Evolutionary conservation across 2,888 invertebrate species (phyloP), one percentile per base, ranked within the genome.

Genomic region (Odontomyia ornata): DNA sequence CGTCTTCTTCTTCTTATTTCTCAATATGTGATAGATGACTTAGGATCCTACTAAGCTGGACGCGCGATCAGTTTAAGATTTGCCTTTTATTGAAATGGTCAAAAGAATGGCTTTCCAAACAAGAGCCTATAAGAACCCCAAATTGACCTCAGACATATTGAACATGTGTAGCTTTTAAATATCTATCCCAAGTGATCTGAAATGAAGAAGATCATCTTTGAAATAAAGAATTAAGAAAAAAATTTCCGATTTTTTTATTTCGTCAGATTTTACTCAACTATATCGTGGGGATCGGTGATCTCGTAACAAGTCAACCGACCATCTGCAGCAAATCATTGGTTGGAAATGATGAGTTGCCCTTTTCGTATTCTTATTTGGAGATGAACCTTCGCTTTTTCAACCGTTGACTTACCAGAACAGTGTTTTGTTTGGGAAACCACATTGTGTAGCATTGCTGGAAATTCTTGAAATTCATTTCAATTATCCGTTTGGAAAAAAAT

Each of bases 391-490:
- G 36, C 9, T 36, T 36, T 36, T 36, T 36, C 9, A 3, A 5
- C 36, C 36, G 36, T 36, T 9, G 9, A 9, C 36, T 36, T 36
- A 36, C 36, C 9, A 36, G 36, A 36, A 9, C 9, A 5, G 36
- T 9, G 3, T 9, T 72, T 43, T 21, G 65, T 18, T 27, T 65
- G 69, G 47, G 47, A 43, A 21, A 67, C 15, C 27, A 36, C 28
- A 25, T 57, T 73, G 73, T 57, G 52, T 18, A 56, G 60, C 36
- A 25, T 25, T 47, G 47, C 21, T 69, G 25, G 73, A 73, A 73
- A 73, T 73, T 73, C 73, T 73, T 73, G 36, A 73, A 73, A 73
- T 73, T 73, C 73, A 57, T 73, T 73, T 73, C 73, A 73, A 73
- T 73, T 73, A 73, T 73, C 57, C 57, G 15, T 60, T 36, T 18